Base-by-base conservation (phyloP, 2,113 vertebrate species). In the Mixornis gularis region DNA sequence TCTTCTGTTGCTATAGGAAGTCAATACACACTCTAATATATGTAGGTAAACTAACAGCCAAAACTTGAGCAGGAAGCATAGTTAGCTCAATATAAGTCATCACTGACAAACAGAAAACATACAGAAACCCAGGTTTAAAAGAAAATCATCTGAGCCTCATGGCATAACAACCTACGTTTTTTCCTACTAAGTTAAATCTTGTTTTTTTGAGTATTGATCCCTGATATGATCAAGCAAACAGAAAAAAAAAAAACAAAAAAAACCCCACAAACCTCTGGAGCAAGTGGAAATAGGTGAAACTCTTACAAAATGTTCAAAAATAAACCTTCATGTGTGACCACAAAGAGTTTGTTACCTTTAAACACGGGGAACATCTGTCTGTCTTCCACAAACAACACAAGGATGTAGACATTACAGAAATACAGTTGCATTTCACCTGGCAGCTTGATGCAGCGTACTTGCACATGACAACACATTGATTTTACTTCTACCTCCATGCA, bases 391-490 rank as follows among this genome's bases (percentile, higher is more conserved):
- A 96, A 95, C 97, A 96, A 93, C 82, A 95, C 85, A 79, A 83
- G 95, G 96, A 98, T 97, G 97, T 88, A 98, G 98, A 98, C 59
- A 30, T 97, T 97, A 97, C 97, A 97, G 97, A 98, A 98, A 98
- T 95, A 97, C 95, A 97, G 98, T 97, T 97, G 98, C 98, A 97
- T 96, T 98, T 97, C 98, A 98, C 98, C 98, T 98, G 98, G 98
- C 98, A 98, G 98, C 97, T 98, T 98, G 98, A 98, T 98, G 98
- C 98, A 96, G 97, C 94, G 96, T 92, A 98, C 98, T 98, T 95
- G 96, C 98, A 98, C 98, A 99, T 99, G 98, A 99, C 99, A 99
- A 99, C 98, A 98, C 99, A 99, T 99, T 98, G 99, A 99, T 99
- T 99, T 99, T 98, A 98, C 98, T 99, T 99, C 99, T 97, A 97